Evolutionary conservation across 2,797 vertebrate species (phyloP).

Genomic region (Pipistrellus pygmaeus): DNA sequence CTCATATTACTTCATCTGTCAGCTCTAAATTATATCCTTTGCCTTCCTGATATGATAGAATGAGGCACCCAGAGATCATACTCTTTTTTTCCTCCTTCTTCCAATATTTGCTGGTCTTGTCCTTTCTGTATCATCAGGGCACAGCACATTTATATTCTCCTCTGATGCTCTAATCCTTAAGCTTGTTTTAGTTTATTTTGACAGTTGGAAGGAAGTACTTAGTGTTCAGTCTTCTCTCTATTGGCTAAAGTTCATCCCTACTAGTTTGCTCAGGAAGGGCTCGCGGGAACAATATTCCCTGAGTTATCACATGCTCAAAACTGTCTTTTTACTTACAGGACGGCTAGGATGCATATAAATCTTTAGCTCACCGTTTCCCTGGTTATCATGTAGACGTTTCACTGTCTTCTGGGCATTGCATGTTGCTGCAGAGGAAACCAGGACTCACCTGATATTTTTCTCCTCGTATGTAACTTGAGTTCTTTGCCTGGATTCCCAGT

Average conservation of each 20-base stretch:
- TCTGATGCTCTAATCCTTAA: background rate
- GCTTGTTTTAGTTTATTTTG: conserved; percentile 3
- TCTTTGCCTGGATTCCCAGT: background rate
- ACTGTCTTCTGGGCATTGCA: conserved; percentile 18
- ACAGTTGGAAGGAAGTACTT: background rate
- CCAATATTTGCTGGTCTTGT: background rate
- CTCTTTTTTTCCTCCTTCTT: background rate
- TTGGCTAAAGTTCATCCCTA: conserved; percentile 37
- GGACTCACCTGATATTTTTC: background rate
- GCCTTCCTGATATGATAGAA: background rate
- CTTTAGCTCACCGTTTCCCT: background rate
- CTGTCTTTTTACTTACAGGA: conserved; percentile 54
- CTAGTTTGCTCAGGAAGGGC: conserved; percentile 53
- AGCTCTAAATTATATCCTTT: conserved; percentile 13
- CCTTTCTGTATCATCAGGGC: background rate
- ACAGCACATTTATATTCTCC: background rate
- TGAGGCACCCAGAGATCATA: background rate
- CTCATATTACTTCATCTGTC: conserved; percentile 42
- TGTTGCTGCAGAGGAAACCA: conserved; percentile 25
- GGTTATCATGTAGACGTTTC: background rate
- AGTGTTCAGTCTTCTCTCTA: background rate
- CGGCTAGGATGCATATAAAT: background rate
- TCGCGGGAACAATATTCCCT: conserved; percentile 55
- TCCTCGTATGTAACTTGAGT: background rate
- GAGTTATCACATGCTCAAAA: conserved; percentile 40